Conservation (phyloP, 2,797 vertebrate species). For the Sebastes oblongus region DNA sequence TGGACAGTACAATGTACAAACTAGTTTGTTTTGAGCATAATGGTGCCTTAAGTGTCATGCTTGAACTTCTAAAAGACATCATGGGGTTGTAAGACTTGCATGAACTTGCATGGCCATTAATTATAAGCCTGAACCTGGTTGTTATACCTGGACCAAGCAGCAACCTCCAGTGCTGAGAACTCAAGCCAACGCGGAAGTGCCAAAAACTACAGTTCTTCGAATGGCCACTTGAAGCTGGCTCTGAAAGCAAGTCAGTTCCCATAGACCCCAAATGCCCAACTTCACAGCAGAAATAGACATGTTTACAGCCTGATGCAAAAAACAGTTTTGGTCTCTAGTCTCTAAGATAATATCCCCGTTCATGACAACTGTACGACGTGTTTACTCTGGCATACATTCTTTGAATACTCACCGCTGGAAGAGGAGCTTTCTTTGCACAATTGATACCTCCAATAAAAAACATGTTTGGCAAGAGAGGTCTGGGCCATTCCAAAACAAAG, state of each 20-base stretch:
- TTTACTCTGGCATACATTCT: neutral
- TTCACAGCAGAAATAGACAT: too few species aligned
- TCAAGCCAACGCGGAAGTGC: too few species aligned
- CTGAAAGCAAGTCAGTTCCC: too few species aligned
- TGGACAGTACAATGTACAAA: neutral
- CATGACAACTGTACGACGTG: neutral
- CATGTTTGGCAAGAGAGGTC: constrained; percentile 87
- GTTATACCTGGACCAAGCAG: too few species aligned
- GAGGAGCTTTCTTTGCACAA: constrained; percentile 74
- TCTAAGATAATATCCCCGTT: too few species aligned
- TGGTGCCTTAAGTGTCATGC: neutral
- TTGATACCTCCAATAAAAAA: constrained; percentile 86
- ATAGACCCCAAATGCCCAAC: too few species aligned
- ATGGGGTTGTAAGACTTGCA: neutral
- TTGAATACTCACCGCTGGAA: constrained; percentile 81
- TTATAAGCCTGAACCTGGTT: neutral
- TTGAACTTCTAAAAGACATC: neutral
- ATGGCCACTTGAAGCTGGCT: too few species aligned
- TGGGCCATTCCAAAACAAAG: constrained; percentile 83
- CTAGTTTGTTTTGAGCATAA: neutral
- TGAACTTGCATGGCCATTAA: neutral
- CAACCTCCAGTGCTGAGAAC: too few species aligned
- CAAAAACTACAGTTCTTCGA: too few species aligned
- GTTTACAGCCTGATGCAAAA: too few species aligned
- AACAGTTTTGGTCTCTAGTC: too few species aligned